Conservation (phyloP, 2,888 invertebrate species). For the Hydropsyche betteni region DNA sequence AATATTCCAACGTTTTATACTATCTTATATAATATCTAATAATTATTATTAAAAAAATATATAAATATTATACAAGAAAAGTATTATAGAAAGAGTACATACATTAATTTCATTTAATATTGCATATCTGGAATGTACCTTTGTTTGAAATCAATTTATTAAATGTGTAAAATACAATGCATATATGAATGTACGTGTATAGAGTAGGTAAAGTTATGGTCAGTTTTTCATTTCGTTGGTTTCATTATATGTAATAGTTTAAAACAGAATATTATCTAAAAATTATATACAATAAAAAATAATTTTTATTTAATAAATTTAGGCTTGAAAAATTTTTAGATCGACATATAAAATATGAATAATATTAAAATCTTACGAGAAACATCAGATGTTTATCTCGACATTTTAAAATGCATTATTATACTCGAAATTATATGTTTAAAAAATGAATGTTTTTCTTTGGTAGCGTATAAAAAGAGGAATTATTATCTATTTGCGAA, state of each 20-base stretch:
- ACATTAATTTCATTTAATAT: slow-evolving; percentile 36
- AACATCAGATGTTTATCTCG: slow-evolving; percentile 35
- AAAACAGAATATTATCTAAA: slow-evolving; percentile 1
- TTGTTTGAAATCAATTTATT: not conserved
- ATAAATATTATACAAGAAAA: not conserved
- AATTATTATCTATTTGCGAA: slow-evolving; percentile 34
- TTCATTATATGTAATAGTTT: slow-evolving; percentile 4
- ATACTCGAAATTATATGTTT: slow-evolving; percentile 26
- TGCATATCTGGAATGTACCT: slow-evolving; percentile 41
- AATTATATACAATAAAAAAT: not conserved
- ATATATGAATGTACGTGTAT: slow-evolving; percentile 1
- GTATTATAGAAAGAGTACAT: not conserved
- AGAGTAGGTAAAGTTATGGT: slow-evolving; percentile 6
- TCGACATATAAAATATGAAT: slow-evolving; percentile 3
- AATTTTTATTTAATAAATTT: slow-evolving; percentile 3
- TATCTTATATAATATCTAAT: slow-evolving; percentile 29
- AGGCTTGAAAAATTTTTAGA: slow-evolving; percentile 12
- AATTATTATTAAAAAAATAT: slow-evolving; percentile 15
- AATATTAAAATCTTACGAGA: slow-evolving; percentile 21
- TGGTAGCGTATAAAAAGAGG: slow-evolving; percentile 9
- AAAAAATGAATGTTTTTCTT: slow-evolving; percentile 32
- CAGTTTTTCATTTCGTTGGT: not conserved
- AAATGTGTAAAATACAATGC: not conserved
- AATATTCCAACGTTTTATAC: slow-evolving; percentile 38
- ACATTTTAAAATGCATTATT: slow-evolving; percentile 29